These are phyloP conservation scores for Drosophila sordidapex DNA, from an alignment of 2,888 invertebrate genomes.

Conservation along the genomic window DNA sequence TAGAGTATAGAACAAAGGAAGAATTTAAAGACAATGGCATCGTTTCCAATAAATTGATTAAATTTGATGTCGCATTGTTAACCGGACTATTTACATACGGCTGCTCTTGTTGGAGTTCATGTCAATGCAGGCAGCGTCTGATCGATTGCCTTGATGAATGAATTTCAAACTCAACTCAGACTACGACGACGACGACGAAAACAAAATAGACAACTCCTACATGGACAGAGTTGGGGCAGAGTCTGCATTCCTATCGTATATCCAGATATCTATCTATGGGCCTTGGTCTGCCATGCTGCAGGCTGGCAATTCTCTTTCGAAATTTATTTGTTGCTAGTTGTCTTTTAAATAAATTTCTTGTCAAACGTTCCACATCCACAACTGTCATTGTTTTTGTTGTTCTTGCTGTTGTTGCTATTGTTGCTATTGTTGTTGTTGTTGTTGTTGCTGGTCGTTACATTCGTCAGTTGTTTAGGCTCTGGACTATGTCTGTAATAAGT, in stretches of 20 bases:
- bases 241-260: constrained; percentile 44
- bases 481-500: constrained; percentile 74
- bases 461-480: constrained; percentile 68
- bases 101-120: constrained; percentile 30
- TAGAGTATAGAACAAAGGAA: constrained; percentile 11
- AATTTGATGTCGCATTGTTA: constrained; percentile 77
- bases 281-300: constrained; percentile 33
- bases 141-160: constrained; percentile 81
- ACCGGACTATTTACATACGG: constrained; percentile 68
- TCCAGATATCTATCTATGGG: constrained; percentile 22
- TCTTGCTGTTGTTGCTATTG: constrained; percentile 15
- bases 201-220: constrained; percentile 49
- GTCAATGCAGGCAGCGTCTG: constrained; percentile 59
- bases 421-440: constrained; percentile 10
- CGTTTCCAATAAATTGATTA: constrained; percentile 78
- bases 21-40: constrained; percentile 60
- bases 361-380: constrained; percentile 58
- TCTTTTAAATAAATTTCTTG: constrained; percentile 81
- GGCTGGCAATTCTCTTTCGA: constrained; percentile 50
- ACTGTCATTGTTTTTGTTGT: constrained; percentile 16
- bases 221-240: constrained; percentile 32
- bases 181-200: constrained; percentile 19
- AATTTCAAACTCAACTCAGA: constrained; percentile 61
- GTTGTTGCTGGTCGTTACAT: constrained; percentile 56
- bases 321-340: constrained; percentile 81